phyloP scores from a whole-genome alignment of 2,888 invertebrate species.

The Aspidiotus destructor region DNA sequence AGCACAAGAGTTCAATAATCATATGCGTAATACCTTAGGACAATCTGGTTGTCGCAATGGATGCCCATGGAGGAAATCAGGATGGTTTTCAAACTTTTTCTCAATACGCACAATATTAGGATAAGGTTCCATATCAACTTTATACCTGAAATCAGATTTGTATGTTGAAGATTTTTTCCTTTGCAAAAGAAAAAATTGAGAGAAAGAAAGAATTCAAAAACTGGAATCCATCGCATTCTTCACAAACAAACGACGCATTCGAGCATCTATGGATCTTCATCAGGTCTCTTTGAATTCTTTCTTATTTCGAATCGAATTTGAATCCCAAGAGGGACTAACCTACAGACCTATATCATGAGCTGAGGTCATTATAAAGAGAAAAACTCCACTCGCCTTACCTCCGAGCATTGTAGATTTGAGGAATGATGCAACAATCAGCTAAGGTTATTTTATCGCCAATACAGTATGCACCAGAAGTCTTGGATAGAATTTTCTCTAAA shows the following conservation, averaged over 20 bases:
- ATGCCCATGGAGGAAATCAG: conserved; percentile 83
- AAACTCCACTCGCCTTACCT: conserved; percentile 48
- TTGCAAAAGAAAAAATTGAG: too few species aligned
- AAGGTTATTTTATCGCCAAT: conserved; percentile 88
- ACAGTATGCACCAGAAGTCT: conserved; percentile 81
- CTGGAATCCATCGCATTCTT: too few species aligned
- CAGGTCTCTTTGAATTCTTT: neutral
- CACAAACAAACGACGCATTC: too few species aligned
- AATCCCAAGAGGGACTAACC: neutral
- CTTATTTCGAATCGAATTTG: neutral
- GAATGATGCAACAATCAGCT: conserved; percentile 90
- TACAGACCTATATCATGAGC: neutral
- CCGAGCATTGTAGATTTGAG: conserved; percentile 89
- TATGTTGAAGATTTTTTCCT: too few species aligned
- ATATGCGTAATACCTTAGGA: conserved; percentile 63
- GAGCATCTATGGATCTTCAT: too few species aligned
- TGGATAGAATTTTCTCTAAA: conserved; percentile 73
- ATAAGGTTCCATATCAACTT: conserved; percentile 79
- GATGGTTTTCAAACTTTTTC: conserved; percentile 73
- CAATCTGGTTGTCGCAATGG: conserved; percentile 90
- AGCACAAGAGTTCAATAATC: conserved; percentile 14
- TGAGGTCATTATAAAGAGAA: neutral
- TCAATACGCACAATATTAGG: conserved; percentile 82
- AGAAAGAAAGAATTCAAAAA: too few species aligned
- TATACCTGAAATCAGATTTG: conserved; percentile 55